Conservation (phyloP, 2,888 invertebrate genomes). For the Leuctra nigra region DNA sequence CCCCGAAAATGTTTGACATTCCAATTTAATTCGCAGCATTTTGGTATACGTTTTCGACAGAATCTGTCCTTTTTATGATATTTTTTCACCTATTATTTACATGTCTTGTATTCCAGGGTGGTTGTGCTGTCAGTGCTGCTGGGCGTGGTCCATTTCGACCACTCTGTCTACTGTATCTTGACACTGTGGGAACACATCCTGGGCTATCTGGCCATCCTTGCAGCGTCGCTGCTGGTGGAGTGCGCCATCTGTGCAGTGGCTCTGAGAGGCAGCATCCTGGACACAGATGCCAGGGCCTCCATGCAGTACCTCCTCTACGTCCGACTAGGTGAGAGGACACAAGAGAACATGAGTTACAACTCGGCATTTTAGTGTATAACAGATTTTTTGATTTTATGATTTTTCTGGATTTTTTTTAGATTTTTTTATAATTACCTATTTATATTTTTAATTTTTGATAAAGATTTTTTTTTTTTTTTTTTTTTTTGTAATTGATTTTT, state of each 20-base stretch:
- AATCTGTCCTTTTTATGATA: neutral
- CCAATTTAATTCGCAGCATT: neutral
- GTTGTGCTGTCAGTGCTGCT: constrained; percentile 51
- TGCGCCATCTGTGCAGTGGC: constrained; percentile 65
- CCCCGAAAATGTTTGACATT: neutral
- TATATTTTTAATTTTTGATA: too few species aligned
- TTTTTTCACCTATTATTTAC: constrained; percentile 9
- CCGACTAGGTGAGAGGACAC: constrained; percentile 63
- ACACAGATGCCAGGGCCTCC: constrained; percentile 61
- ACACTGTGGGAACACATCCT: constrained; percentile 52
- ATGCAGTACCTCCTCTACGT: constrained; percentile 76
- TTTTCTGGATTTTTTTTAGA: too few species aligned
- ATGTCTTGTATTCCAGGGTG: constrained; percentile 47
- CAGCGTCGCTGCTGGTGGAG: constrained; percentile 58
- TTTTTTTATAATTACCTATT: too few species aligned
- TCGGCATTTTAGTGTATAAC: too few species aligned
- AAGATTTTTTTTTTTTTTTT: too few species aligned
- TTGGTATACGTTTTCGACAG: neutral
- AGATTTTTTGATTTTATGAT: too few species aligned
- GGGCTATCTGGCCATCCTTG: constrained; percentile 54
- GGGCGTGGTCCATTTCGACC: constrained; percentile 50
- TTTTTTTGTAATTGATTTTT: too few species aligned
- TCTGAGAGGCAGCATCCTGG: constrained; percentile 71
- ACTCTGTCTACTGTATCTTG: constrained; percentile 43
- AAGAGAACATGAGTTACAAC: too few species aligned